phyloP scores from a whole-genome alignment of 1,140 invertebrate species.

The Heliconius melpomene region DNA sequence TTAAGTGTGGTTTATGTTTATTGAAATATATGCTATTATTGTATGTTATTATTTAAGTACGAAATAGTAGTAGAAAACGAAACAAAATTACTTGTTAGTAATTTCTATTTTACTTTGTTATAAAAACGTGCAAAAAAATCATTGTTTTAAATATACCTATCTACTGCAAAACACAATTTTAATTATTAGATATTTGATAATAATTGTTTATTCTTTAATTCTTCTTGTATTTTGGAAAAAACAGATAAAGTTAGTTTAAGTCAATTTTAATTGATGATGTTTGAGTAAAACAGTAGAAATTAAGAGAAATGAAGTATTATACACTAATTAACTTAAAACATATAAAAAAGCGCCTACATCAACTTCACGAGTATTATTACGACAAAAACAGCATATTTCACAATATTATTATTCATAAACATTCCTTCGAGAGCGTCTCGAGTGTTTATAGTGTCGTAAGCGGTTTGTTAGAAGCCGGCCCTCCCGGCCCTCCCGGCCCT shows the following conservation, averaged over 20 bases:
- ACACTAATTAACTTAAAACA: neutral
- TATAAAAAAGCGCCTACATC: neutral
- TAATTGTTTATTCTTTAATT: too few species aligned
- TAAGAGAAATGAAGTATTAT: too few species aligned
- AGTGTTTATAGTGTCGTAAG: constrained; percentile 52
- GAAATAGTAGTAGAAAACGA: neutral
- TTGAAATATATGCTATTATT: neutral
- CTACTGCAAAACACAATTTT: too few species aligned
- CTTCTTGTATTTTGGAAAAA: too few species aligned
- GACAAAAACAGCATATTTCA: constrained; percentile 4
- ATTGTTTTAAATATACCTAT: too few species aligned
- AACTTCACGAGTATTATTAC: neutral
- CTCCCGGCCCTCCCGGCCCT: constrained; percentile 44
- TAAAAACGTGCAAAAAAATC: too few species aligned
- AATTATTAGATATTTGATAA: too few species aligned
- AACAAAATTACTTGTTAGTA: neutral
- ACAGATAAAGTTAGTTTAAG: too few species aligned
- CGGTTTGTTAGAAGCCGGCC: constrained; percentile 45
- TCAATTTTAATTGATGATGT: too few species aligned
- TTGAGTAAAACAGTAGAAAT: too few species aligned
- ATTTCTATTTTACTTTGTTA: too few species aligned
- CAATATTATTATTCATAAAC: constrained; percentile 2
- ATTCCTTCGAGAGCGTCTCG: constrained; percentile 34
- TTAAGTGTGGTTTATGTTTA: neutral
- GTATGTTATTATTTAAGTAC: neutral